Conservation (phyloP, 2,888 invertebrate genomes). For the Pseudococcus jackbeardsleyi region DNA sequence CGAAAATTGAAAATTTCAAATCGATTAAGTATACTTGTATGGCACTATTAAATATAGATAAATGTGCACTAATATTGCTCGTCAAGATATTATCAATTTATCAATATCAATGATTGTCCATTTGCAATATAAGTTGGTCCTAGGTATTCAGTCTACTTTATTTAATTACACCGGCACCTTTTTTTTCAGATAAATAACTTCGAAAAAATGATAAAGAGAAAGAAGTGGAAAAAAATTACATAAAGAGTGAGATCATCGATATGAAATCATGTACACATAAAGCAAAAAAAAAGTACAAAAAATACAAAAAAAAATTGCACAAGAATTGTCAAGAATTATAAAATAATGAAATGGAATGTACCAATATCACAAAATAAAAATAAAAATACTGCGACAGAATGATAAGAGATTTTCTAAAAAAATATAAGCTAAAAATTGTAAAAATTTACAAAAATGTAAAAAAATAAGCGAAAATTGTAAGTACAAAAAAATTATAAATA, state of each 20-base stretch:
- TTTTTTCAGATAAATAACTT: background rate
- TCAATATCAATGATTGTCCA: conserved; percentile 16
- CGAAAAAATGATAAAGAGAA: background rate
- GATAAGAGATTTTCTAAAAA: background rate
- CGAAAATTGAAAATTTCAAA: background rate
- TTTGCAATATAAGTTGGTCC: background rate
- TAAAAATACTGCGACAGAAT: conserved; percentile 24
- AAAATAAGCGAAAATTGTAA: background rate
- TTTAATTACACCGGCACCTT: conserved; percentile 7
- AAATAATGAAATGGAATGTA: conserved; percentile 29
- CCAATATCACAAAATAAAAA: conserved; percentile 38
- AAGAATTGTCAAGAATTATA: background rate
- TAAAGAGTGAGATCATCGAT: conserved; percentile 11
- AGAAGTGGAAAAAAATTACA: background rate
- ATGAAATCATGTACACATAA: background rate
- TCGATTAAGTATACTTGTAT: background rate
- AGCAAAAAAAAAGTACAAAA: background rate
- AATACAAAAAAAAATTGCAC: conserved; percentile 36
- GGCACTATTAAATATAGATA: background rate
- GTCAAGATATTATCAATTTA: background rate
- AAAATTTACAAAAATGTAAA: conserved; percentile 14
- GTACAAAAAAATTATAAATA: conserved; percentile 8
- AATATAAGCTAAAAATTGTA: background rate
- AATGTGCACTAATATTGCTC: background rate
- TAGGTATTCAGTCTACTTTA: background rate